phyloP scores from a whole-genome alignment of 1,140 invertebrate genomes.

The Elysia chlorotica region DNA sequence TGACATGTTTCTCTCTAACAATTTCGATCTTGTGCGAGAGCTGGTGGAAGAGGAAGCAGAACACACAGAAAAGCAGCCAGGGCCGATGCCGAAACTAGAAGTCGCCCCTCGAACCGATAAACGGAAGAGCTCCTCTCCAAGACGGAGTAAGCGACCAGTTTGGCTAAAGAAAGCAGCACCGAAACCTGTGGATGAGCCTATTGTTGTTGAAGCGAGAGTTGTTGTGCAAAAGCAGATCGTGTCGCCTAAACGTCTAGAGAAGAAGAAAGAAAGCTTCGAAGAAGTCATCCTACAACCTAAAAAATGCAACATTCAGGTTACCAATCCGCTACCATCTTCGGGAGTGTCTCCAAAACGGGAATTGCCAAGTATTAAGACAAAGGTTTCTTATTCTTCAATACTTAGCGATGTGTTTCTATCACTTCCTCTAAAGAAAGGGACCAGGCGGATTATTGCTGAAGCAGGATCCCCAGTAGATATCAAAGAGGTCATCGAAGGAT shows the following conservation, averaged over 20 bases:
- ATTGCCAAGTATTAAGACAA: neutral
- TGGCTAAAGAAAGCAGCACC: neutral
- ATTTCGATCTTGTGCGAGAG: neutral
- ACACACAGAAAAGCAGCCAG: neutral
- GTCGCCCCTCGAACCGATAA: neutral
- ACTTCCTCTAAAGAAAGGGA: slow-evolving; percentile 3
- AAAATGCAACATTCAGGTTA: neutral
- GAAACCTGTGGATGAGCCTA: neutral
- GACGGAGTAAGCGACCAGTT: neutral
- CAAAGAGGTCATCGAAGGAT: slow-evolving; percentile 14
- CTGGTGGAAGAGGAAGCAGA: neutral
- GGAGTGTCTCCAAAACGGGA: neutral
- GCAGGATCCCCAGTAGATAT: slow-evolving; percentile 14
- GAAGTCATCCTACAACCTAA: neutral
- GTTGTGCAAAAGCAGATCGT: neutral
- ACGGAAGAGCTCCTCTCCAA: neutral
- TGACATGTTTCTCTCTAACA: neutral
- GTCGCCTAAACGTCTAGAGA: neutral
- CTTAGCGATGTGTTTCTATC: neutral
- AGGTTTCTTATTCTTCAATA: neutral
- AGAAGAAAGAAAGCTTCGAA: neutral
- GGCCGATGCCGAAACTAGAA: neutral
- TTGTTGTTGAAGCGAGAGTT: neutral
- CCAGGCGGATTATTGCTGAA: slow-evolving; percentile 1
- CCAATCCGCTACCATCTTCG: neutral